These are phyloP conservation scores for Rhopalosiphum nymphaeae DNA, from an alignment of 2,888 invertebrate genomes.

Conservation along the genomic window DNA sequence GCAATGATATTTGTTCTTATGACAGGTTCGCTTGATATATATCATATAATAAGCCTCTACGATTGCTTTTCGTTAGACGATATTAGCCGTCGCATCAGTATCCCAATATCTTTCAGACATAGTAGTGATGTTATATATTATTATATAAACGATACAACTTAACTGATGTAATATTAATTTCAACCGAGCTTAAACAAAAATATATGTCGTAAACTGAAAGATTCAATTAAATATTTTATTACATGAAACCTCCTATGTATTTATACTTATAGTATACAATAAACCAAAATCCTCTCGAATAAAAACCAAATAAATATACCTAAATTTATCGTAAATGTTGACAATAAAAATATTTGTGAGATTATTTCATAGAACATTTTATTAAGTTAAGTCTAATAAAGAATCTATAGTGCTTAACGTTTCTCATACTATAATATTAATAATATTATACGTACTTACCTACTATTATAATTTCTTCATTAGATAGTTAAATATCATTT, in stretches of 20 bases:
- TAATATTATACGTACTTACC: neutral
- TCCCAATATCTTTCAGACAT: neutral
- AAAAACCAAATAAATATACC: neutral
- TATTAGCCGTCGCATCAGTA: neutral
- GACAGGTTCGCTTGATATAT: neutral
- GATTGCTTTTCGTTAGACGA: neutral
- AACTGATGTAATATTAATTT: neutral
- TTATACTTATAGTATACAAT: neutral
- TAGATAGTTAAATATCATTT: neutral
- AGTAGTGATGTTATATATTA: neutral
- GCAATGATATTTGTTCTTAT: neutral
- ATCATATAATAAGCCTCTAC: neutral
- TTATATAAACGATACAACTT: neutral
- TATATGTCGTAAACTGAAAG: neutral
- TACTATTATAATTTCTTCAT: neutral
- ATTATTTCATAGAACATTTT: neutral
- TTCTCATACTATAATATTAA: neutral
- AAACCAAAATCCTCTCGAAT: neutral
- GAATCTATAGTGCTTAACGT: neutral
- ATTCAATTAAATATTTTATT: neutral
- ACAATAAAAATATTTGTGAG: neutral
- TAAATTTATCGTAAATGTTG: neutral
- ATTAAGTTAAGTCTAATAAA: neutral
- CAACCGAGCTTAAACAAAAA: neutral
- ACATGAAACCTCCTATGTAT: neutral